These are phyloP conservation scores for Sylvilagus bachmani DNA, from an alignment of 2,113 vertebrate species.

Conservation along the genomic window DNA sequence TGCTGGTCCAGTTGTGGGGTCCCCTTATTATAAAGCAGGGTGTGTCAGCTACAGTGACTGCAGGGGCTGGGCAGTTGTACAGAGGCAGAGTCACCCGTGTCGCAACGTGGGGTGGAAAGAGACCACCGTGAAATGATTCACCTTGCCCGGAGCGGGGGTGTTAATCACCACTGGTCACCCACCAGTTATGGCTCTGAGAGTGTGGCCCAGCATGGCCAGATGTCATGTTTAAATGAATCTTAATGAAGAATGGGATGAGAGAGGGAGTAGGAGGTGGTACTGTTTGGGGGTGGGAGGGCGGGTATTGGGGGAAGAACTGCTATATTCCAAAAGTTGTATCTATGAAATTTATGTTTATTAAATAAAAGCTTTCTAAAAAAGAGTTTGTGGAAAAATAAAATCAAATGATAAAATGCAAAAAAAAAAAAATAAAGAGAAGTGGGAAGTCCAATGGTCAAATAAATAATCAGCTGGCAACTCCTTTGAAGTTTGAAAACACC, in stretches of 20 bases:
- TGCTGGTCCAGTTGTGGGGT: rapidly evolving
- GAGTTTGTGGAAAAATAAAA: no score
- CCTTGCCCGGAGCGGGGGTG: neutral
- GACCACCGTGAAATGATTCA: rapidly evolving
- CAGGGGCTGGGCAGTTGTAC: neutral
- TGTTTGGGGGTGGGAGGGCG: no score
- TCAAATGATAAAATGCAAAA: no score
- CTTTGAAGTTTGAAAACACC: neutral
- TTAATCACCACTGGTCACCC: neutral
- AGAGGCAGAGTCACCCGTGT: neutral
- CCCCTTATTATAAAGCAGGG: neutral
- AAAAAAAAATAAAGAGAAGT: neutral
- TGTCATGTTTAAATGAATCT: neutral
- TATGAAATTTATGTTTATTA: no score
- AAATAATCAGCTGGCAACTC: no score
- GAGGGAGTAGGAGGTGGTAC: no score
- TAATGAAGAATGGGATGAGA: no score
- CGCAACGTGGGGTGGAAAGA: neutral
- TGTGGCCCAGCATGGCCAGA: neutral
- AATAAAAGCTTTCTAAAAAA: no score
- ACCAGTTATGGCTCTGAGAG: neutral
- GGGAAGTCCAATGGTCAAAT: neutral
- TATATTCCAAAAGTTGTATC: no score
- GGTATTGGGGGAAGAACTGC: no score
- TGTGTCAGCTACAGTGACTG: rapidly evolving